Conservation (phyloP, 92 coral and sea anemone species). For the Zoanthus sansibaricus region DNA sequence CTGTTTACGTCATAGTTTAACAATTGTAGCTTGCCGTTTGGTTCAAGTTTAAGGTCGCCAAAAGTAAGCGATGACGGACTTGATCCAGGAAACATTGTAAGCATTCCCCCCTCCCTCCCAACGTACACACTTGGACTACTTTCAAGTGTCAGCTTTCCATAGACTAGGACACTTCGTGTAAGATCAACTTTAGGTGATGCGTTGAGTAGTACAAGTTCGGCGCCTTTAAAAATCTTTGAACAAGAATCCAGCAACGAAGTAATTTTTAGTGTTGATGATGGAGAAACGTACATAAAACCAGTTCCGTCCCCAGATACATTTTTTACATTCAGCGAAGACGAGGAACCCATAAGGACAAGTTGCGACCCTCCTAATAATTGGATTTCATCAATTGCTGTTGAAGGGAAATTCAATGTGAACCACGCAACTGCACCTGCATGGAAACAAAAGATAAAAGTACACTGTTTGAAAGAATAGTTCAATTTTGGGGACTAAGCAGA, state of each 20-base stretch:
- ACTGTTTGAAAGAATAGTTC: too few relatives aligned
- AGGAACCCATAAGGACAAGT: slow-evolving; percentile 55
- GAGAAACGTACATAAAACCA: slow-evolving; percentile 61
- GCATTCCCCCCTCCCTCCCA: slow-evolving; percentile 59
- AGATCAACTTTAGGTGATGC: slow-evolving; percentile 38
- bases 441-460: too few relatives aligned
- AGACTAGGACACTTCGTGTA: slow-evolving; percentile 59
- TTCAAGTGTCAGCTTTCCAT: slow-evolving; percentile 60
- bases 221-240: slow-evolving; percentile 64
- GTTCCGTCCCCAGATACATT: slow-evolving; percentile 68
- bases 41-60: slow-evolving; percentile 35
- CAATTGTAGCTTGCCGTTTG: slow-evolving; percentile 40
- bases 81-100: slow-evolving; percentile 66
- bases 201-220: slow-evolving; percentile 31
- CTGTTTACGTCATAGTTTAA: slow-evolving; percentile 43
- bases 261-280: slow-evolving; percentile 48
- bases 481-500: too few relatives aligned
- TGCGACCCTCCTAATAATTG: slow-evolving; percentile 69
- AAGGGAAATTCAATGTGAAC: slow-evolving; percentile 45
- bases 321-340: slow-evolving; percentile 37
- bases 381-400: slow-evolving; percentile 45
- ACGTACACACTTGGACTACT: slow-evolving; percentile 59
- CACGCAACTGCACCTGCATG: slow-evolving; percentile 71
- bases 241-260: slow-evolving; percentile 62
- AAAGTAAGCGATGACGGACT: slow-evolving; percentile 47